Conservation (phyloP, 2,113 vertebrate species). For the Gymnobelideus leadbeateri region DNA sequence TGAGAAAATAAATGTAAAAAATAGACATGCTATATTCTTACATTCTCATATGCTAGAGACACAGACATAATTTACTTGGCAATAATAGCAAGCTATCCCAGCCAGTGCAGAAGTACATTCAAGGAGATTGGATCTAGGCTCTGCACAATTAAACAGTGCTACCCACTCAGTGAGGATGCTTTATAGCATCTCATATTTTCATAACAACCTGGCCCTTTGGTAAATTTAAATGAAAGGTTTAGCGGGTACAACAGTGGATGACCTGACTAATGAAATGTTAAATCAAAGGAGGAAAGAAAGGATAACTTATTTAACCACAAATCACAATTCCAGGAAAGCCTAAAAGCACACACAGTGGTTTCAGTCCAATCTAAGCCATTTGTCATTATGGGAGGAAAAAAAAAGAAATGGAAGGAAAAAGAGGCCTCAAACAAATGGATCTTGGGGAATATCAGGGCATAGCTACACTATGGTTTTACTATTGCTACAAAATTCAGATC, state of each 20-base stretch:
- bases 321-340: slow-evolving; percentile 37
- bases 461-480: neutral
- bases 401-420: neutral
- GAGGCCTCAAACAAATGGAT: neutral
- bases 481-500: slow-evolving; percentile 28
- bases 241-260: slow-evolving; percentile 44
- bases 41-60: slow-evolving; percentile 10
- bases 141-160: slow-evolving; percentile 5
- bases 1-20: slow-evolving; percentile 55
- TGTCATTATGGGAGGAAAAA: neutral
- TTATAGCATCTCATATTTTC: slow-evolving; percentile 58
- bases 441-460: neutral
- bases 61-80: slow-evolving; percentile 36
- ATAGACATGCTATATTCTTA: slow-evolving; percentile 14
- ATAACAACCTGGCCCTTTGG: slow-evolving; percentile 31
- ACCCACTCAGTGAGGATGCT: neutral
- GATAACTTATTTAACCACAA: slow-evolving; percentile 53
- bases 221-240: slow-evolving; percentile 65
- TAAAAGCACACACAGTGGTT: neutral
- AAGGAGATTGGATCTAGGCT: slow-evolving; percentile 44
- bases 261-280: slow-evolving; percentile 46
- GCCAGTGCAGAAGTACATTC: neutral
- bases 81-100: slow-evolving; percentile 22
- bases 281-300: slow-evolving; percentile 53
- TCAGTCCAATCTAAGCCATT: slow-evolving; percentile 1